Evolutionary conservation across 2,888 invertebrate genomes (phyloP).

Genomic region (Aphidius colemani): DNA sequence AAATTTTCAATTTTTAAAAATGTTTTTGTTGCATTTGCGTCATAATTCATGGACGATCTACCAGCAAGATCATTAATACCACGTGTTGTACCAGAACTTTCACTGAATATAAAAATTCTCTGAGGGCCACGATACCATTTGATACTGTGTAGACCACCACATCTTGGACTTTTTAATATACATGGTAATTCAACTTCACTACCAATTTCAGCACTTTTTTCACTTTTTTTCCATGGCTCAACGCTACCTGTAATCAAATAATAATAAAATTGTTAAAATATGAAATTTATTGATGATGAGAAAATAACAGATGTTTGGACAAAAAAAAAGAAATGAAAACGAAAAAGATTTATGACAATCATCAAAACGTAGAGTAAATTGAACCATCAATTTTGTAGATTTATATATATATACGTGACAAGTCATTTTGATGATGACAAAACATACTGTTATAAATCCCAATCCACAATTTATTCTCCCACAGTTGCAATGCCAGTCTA

Average conservation of each 20-base stretch:
- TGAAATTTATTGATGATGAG: background rate
- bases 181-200: slow-evolving; percentile 74
- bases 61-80: slow-evolving; percentile 74
- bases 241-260: slow-evolving; percentile 46
- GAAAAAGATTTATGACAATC: background rate
- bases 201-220: slow-evolving; percentile 69
- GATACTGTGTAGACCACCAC: slow-evolving; percentile 80
- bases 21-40: slow-evolving; percentile 69
- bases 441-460: slow-evolving; percentile 12
- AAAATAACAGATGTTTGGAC: background rate
- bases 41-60: slow-evolving; percentile 76
- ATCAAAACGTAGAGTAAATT: background rate
- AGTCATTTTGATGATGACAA: slow-evolving; percentile 19
- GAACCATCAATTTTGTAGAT: slow-evolving; percentile 3
- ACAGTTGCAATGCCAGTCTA: background rate
- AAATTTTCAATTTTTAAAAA: slow-evolving; percentile 72
- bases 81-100: slow-evolving; percentile 67
- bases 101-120: slow-evolving; percentile 78
- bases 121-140: slow-evolving; percentile 81
- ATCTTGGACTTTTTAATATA: slow-evolving; percentile 72
- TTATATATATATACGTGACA: background rate
- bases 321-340: background rate
- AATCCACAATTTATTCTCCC: background rate
- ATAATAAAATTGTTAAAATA: too few relatives aligned
- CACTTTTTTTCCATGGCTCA: slow-evolving; percentile 55